Conservation (phyloP, 2,888 invertebrate species). For the Noctua fimbriata region DNA sequence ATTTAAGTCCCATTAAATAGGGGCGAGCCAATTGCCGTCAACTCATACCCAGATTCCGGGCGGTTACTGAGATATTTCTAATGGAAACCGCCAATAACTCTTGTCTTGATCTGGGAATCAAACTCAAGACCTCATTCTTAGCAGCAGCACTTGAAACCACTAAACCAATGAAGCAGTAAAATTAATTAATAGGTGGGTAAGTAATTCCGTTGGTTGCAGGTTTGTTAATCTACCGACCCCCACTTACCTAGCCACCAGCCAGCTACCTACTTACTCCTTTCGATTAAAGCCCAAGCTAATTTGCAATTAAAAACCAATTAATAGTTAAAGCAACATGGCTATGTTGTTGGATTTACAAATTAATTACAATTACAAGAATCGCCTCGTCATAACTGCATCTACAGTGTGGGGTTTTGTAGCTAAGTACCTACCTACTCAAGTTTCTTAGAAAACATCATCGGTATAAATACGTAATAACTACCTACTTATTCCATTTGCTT, state of each 20-base stretch:
- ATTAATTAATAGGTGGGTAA: background rate
- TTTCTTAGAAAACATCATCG: background rate
- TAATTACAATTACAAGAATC: slow-evolving; percentile 29
- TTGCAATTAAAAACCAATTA: slow-evolving; percentile 49
- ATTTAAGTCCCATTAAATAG: no score
- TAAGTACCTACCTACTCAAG: background rate
- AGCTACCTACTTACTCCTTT: background rate
- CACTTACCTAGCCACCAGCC: background rate
- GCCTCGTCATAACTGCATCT: background rate
- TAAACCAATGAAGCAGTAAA: background rate
- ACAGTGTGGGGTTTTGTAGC: background rate
- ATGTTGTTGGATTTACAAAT: slow-evolving; percentile 23
- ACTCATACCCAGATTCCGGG: background rate
- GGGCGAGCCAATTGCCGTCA: background rate
- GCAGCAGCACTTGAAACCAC: background rate
- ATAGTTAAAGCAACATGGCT: slow-evolving; percentile 43
- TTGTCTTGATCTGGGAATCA: background rate
- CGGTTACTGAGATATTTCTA: background rate
- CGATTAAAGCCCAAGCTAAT: slow-evolving; percentile 32
- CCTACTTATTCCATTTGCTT: background rate
- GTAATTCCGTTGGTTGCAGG: background rate
- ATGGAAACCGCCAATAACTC: background rate
- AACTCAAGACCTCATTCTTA: background rate
- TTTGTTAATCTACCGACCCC: background rate
- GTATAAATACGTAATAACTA: background rate